Conservation (phyloP, 2,888 invertebrate genomes). For the Cryptocephalus moraei region DNA sequence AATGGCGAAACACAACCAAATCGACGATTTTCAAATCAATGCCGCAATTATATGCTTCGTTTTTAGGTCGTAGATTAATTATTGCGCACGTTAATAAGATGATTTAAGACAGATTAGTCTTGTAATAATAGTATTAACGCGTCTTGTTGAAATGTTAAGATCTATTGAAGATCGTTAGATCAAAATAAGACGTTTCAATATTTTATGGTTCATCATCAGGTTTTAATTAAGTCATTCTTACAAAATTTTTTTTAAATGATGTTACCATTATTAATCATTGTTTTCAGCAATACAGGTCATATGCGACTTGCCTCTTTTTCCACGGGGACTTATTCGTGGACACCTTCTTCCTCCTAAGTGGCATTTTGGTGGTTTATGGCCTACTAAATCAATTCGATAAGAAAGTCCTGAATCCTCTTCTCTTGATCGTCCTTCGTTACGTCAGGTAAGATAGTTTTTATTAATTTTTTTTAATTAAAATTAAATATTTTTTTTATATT, state of each 20-base stretch:
- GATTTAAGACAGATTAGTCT: too few species aligned
- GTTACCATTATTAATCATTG: constrained; percentile 8
- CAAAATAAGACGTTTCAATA: too few species aligned
- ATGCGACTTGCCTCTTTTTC: constrained; percentile 39
- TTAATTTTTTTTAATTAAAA: too few species aligned
- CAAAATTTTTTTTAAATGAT: too few species aligned
- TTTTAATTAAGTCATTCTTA: too few species aligned
- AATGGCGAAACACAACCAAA: neutral
- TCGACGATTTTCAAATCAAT: neutral
- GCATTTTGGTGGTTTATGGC: constrained; percentile 44
- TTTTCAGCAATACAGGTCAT: constrained; percentile 34
- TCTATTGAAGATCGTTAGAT: too few species aligned
- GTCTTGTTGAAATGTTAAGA: too few species aligned
- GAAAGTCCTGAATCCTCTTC: constrained; percentile 37
- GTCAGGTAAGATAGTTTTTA: constrained; percentile 42
- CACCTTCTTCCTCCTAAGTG: constrained; percentile 52
- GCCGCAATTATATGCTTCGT: neutral
- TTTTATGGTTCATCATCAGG: too few species aligned
- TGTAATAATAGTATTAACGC: too few species aligned
- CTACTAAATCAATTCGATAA: constrained; percentile 39
- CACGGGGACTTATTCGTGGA: constrained; percentile 56
- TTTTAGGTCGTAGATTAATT: neutral
- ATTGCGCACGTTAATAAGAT: too few species aligned
- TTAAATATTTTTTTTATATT: too few species aligned
- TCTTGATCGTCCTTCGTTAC: constrained; percentile 48